These are phyloP conservation scores for Syngnathus acus DNA, from an alignment of 2,797 vertebrate species.

Conservation along the genomic window DNA sequence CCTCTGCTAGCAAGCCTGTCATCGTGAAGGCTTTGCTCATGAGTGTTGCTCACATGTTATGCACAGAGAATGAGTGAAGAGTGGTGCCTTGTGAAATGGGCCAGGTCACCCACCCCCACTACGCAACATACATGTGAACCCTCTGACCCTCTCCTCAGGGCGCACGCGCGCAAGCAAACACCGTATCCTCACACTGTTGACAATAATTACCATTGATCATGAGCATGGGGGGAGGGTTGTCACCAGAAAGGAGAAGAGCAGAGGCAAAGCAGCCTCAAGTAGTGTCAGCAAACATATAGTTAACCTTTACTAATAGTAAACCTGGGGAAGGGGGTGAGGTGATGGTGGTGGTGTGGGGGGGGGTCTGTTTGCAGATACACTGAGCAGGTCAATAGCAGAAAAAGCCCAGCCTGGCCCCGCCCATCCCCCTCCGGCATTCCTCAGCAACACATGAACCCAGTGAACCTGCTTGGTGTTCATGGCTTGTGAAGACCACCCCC, in stretches of 20 bases:
- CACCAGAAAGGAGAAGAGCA: slow-evolving; percentile 17
- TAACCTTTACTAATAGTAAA: slow-evolving; percentile 45
- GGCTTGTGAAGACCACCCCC: slow-evolving; percentile 42
- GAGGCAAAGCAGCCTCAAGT: slow-evolving; percentile 12
- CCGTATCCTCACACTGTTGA: slow-evolving; percentile 20
- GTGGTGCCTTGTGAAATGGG: slow-evolving; percentile 9
- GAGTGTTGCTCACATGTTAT: slow-evolving; percentile 26
- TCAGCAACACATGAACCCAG: slow-evolving; percentile 44
- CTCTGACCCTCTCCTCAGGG: slow-evolving; percentile 25
- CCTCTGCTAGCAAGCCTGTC: slow-evolving; percentile 1
- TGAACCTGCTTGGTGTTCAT: slow-evolving; percentile 57
- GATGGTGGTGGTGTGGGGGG: too few species aligned
- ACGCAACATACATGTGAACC: slow-evolving; percentile 53
- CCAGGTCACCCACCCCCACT: slow-evolving; percentile 47
- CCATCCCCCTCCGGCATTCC: slow-evolving; percentile 55
- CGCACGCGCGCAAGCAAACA: background rate
- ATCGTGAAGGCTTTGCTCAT: slow-evolving; percentile 14
- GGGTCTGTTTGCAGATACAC: slow-evolving; percentile 6
- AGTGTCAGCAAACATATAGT: slow-evolving; percentile 29
- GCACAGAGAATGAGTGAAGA: slow-evolving; percentile 14
- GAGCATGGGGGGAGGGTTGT: background rate
- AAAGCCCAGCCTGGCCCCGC: slow-evolving; percentile 7
- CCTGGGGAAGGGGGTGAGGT: slow-evolving; percentile 6
- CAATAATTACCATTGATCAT: slow-evolving; percentile 20
- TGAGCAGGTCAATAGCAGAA: slow-evolving; percentile 25